Base-by-base conservation (phyloP, 2,888 invertebrate species). In the Latrodectus hesperus region DNA sequence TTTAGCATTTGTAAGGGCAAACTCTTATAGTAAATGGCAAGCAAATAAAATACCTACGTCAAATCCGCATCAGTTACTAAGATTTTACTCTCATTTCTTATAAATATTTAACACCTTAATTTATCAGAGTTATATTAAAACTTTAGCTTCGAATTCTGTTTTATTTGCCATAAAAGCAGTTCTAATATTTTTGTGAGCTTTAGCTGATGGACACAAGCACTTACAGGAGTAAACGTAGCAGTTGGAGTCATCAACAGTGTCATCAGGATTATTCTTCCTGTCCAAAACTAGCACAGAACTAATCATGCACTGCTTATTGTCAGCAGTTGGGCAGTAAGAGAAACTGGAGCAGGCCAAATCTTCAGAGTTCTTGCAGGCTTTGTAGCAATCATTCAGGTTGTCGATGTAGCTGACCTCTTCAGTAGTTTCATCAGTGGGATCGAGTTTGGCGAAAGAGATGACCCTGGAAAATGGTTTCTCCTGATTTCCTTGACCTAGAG, bases 311-410 rank as follows among this genome's bases (percentile, higher is more conserved):
- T 82, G 75, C n/a, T 82, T 85, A 65, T 81, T 81, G 38, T 64
- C 71, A 38, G 60, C 52, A 8, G 52, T 55, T 5, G 78, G 74
- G 26, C 89, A 89, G 64, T 75, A 89, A 12, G 89, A 89, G 76
- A 89, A 89, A 60, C 76, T 84, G 60, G 79, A 53, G 55, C 89
- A 89, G 38, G 51, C 10, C 9, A 88, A 51, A 16, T 64, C 26
- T 2, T 79, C 84, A 16, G 72, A 74, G 6, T 72, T 65, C 73
- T 79, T 81, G 76, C 89, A 89, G 4, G 52, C 68, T 52, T 80
- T 70, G 73, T 87, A 86, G 49, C 89, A 89, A 16, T 84, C 89
- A 64, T 77, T 65, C n/a, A 82, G 49, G 14, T 51, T 78, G 49
- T 60, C 73, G 1, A 53, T 53, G 12, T 72, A 52, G 11, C 12